A percentile compares a stretch with the other conserved stretches of the same genome.
Conservation (phyloP, 2,888 invertebrate genomes). For the Congeria kusceri region DNA sequence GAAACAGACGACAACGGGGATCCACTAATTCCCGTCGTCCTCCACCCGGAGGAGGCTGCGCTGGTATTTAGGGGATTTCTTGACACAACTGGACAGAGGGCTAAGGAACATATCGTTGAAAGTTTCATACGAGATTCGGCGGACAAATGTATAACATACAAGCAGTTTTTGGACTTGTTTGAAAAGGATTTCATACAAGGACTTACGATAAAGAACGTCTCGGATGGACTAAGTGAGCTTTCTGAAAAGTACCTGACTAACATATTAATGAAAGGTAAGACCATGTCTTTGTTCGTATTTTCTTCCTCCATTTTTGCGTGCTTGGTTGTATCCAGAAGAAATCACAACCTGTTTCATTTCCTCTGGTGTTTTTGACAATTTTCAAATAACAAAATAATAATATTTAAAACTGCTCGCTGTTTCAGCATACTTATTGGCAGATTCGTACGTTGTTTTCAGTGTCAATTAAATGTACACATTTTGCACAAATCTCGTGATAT, state of each 20-base stretch:
- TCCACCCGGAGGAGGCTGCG: constrained; percentile 76
- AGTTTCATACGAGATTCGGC: constrained; percentile 27
- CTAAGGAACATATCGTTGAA: constrained; percentile 40
- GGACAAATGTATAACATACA: constrained; percentile 35
- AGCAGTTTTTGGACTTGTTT: constrained; percentile 58
- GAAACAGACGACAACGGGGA: constrained; percentile 87
- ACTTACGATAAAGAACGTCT: constrained; percentile 43
- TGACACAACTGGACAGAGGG: constrained; percentile 55
- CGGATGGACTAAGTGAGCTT: constrained; percentile 45
- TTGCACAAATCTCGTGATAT: too few relatives aligned
- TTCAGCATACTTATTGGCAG: too few relatives aligned
- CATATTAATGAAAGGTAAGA: constrained; percentile 48
- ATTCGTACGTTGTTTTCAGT: too few relatives aligned
- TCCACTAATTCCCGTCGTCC: constrained; percentile 68
- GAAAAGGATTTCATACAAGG: constrained; percentile 51
- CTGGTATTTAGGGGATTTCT: constrained; percentile 50
- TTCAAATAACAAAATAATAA: too few relatives aligned
- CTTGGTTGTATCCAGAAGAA: too few relatives aligned
- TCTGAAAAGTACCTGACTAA: constrained; percentile 56
- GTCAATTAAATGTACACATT: too few relatives aligned
- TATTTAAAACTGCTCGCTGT: too few relatives aligned
- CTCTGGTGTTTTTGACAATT: too few relatives aligned
- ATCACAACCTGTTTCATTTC: too few relatives aligned
- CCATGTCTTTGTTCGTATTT: too few relatives aligned
- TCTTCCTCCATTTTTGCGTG: too few relatives aligned